Conservation (phyloP, 2,888 invertebrate genomes). For the Hirtodrosophila histrioides region DNA sequence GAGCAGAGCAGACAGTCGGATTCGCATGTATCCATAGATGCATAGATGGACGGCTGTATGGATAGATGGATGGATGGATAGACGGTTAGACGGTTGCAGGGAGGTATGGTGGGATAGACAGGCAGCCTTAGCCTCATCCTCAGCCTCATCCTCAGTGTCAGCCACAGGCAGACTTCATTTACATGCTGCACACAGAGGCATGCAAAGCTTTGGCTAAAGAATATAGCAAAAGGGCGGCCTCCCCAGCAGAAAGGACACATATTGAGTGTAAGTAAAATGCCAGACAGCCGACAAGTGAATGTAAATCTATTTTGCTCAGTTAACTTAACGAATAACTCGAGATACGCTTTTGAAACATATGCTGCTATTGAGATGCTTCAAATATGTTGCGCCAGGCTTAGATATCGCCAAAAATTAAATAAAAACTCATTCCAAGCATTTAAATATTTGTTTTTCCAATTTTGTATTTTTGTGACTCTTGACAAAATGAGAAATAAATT, state of each 20-base stretch:
- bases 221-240: slow-evolving; percentile 3
- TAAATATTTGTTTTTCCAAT: too few species aligned
- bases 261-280: background rate
- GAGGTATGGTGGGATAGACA: background rate
- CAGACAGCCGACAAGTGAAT: slow-evolving; percentile 27
- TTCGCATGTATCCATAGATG: slow-evolving; percentile 28
- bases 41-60: slow-evolving; percentile 16
- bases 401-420: too few species aligned
- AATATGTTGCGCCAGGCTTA: too few species aligned
- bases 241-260: slow-evolving; percentile 5
- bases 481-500: too few species aligned
- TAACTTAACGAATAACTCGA: background rate
- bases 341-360: too few species aligned
- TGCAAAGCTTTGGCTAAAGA: slow-evolving; percentile 11
- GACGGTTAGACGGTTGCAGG: slow-evolving; percentile 8
- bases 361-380: too few species aligned
- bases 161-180: slow-evolving; percentile 43
- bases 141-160: background rate
- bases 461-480: too few species aligned
- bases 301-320: slow-evolving; percentile 18
- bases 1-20: slow-evolving; percentile 35
- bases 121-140: slow-evolving; percentile 4
- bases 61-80: slow-evolving; percentile 13
- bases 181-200: slow-evolving; percentile 38
- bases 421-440: too few species aligned